phyloP scores from a whole-genome alignment of 30 jellyfish, hydroid and myxozoan genomes.

The Chrysaora quinquecirrha region DNA sequence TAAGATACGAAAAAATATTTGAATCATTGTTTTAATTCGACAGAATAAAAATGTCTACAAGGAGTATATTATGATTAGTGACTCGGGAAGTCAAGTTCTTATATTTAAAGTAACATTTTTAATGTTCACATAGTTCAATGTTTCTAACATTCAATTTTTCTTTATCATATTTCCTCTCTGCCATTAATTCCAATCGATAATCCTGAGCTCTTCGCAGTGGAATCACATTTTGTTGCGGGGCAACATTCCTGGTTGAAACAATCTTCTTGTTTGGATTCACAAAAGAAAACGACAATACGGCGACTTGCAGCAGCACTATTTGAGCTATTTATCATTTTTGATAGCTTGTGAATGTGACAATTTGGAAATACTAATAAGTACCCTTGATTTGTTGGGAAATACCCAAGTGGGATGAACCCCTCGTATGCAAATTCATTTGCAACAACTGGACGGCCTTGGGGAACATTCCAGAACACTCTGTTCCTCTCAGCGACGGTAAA shows the following conservation, averaged over 20 bases:
- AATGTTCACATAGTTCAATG: conserved; percentile 80
- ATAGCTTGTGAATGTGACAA: conserved; percentile 77
- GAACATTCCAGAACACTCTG: conserved; percentile 36
- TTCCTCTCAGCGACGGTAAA: conserved; percentile 44
- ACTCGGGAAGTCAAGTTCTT: too few relatives aligned
- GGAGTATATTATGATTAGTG: too few relatives aligned
- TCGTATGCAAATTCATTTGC: conserved; percentile 43
- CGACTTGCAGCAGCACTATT: conserved; percentile 55
- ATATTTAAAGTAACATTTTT: too few relatives aligned
- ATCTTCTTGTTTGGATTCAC: conserved; percentile 77
- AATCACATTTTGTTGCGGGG: conserved; percentile 68
- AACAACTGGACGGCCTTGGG: conserved; percentile 48
- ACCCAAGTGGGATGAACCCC: conserved; percentile 77
- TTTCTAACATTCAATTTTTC: conserved; percentile 75
- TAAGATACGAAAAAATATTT: too few relatives aligned
- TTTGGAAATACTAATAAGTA: conserved; percentile 73
- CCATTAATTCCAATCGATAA: conserved; percentile 78
- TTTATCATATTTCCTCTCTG: conserved; percentile 76
- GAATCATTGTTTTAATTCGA: too few relatives aligned
- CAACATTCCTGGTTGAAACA: conserved; percentile 70
- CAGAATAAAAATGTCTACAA: too few relatives aligned
- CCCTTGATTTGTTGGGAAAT: conserved; percentile 74
- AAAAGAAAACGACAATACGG: conserved; percentile 71
- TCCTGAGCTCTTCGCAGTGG: conserved; percentile 35
- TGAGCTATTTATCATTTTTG: conserved; percentile 54